These are phyloP conservation scores for Hemibagrus wyckioides DNA, from an alignment of 2,113 vertebrate genomes.

Conservation along the genomic window DNA sequence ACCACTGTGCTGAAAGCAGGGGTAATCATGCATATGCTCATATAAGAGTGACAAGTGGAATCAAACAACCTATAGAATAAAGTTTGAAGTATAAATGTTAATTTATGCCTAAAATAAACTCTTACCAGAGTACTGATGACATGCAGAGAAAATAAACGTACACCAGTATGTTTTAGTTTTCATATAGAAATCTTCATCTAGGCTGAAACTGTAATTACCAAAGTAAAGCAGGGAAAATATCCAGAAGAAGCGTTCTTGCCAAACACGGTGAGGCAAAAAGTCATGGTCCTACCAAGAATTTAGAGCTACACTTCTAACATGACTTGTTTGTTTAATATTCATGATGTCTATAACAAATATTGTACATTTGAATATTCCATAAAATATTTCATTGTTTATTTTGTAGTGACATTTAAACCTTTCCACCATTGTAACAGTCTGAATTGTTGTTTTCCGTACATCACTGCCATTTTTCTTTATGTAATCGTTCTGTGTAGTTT, in stretches of 20 bases:
- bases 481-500: background rate
- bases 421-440: constrained; percentile 20
- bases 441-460: constrained; percentile 33
- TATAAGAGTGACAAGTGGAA: background rate
- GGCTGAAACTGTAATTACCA: constrained; percentile 30
- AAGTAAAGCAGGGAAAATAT: constrained; percentile 37
- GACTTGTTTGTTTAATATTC: constrained; percentile 40
- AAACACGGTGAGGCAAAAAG: background rate
- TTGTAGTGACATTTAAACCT: constrained; percentile 9
- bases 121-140: background rate
- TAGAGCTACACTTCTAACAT: background rate
- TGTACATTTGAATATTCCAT: constrained; percentile 43
- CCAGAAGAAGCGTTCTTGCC: background rate
- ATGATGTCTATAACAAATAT: constrained; percentile 33
- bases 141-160: constrained; percentile 8
- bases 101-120: constrained; percentile 10
- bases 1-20: background rate
- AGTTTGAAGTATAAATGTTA: background rate
- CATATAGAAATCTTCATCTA: constrained; percentile 26
- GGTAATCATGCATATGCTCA: background rate
- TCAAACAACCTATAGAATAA: background rate
- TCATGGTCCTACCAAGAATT: background rate
- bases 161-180: constrained; percentile 12
- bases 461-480: constrained; percentile 37
- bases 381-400: constrained; percentile 11